phyloP scores from a whole-genome alignment of 2,888 invertebrate species.

The Melinaea menophilus region DNA sequence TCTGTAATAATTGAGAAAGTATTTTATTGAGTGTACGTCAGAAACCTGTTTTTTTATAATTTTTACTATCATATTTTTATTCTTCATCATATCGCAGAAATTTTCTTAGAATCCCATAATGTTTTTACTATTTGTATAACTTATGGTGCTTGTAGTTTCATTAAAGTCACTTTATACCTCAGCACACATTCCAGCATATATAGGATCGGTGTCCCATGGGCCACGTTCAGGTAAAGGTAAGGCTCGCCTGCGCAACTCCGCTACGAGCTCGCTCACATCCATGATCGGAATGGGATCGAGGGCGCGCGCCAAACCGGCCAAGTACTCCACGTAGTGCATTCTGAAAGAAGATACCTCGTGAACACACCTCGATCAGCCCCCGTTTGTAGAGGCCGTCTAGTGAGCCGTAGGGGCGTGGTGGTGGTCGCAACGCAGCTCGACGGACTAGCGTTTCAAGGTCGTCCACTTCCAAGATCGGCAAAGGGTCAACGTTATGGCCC shows the following conservation, averaged over 20 bases:
- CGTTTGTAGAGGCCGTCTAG: conserved; percentile 81
- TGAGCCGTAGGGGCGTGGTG: conserved; percentile 86
- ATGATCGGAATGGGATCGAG: conserved; percentile 94
- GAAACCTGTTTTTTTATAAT: no score
- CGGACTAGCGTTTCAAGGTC: conserved; percentile 90
- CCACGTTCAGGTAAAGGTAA: conserved; percentile 89
- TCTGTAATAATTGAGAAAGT: conserved; percentile 72
- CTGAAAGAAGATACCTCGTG: conserved; percentile 75
- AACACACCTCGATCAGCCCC: conserved; percentile 80
- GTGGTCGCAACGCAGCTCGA: conserved; percentile 84
- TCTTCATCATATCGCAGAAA: no score
- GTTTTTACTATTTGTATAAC: no score
- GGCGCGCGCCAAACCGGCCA: conserved; percentile 91
- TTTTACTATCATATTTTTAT: no score
- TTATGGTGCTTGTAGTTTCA: not conserved
- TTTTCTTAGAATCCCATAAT: no score
- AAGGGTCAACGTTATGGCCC: conserved; percentile 84
- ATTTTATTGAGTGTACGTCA: not conserved
- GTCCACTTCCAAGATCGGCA: conserved; percentile 85
- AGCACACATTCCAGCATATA: conserved; percentile 89
- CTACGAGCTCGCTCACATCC: conserved; percentile 90
- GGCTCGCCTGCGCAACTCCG: conserved; percentile 91
- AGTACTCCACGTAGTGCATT: conserved; percentile 96
- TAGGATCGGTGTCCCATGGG: conserved; percentile 89
- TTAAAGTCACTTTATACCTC: conserved; percentile 79